These are phyloP conservation scores for Lasiommata megera DNA, from an alignment of 2,888 invertebrate species.

Conservation along the genomic window DNA sequence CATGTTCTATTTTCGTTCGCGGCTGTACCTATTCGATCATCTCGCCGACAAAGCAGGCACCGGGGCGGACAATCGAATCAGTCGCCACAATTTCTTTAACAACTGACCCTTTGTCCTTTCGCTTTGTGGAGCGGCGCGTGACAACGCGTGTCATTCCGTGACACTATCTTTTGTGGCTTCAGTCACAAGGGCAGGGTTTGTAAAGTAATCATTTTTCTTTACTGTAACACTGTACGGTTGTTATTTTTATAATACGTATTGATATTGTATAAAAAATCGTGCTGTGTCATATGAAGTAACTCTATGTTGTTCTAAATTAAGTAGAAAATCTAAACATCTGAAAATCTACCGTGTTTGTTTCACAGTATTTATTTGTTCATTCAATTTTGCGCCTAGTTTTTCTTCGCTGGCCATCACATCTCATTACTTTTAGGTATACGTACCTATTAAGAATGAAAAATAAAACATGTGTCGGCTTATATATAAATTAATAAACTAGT, in stretches of 20 bases:
- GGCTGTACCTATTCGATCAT: slow-evolving; percentile 19
- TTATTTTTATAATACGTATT: slow-evolving; percentile 1
- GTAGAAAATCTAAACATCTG: too few relatives aligned
- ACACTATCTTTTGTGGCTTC: slow-evolving; percentile 31
- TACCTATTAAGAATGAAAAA: too few relatives aligned
- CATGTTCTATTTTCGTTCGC: slow-evolving; percentile 10
- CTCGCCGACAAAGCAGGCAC: slow-evolving; percentile 62
- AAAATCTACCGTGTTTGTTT: too few relatives aligned
- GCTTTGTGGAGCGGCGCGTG: slow-evolving; percentile 33
- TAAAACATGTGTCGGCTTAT: too few relatives aligned
- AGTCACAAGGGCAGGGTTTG: slow-evolving; percentile 28
- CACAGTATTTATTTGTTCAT: too few relatives aligned
- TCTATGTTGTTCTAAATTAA: too few relatives aligned
- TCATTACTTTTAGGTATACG: too few relatives aligned
- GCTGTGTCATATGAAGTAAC: neutral
- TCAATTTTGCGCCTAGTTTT: too few relatives aligned
- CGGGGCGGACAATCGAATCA: slow-evolving; percentile 65
- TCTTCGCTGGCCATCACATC: too few relatives aligned
- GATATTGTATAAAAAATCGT: neutral
- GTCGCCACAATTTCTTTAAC: slow-evolving; percentile 60
- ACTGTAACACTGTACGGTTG: slow-evolving; percentile 4
- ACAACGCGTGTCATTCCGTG: slow-evolving; percentile 39
- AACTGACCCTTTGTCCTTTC: slow-evolving; percentile 47
- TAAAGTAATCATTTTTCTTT: slow-evolving; percentile 25
- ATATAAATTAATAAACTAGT: too few relatives aligned